Conservation (phyloP, 2,113 vertebrate genomes). For the Xiphias gladius region DNA sequence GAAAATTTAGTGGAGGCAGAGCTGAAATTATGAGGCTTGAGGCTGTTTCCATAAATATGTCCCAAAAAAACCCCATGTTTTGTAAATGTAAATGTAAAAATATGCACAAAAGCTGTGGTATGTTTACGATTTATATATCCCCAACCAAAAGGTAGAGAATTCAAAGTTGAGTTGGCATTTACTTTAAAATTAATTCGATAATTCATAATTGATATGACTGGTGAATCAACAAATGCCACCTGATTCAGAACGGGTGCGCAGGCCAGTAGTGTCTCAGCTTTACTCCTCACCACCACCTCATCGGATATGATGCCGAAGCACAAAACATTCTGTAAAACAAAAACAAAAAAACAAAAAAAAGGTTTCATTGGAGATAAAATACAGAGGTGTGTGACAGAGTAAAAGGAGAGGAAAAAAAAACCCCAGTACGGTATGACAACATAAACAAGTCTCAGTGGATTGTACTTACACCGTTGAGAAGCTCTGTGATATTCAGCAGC, state of each 20-base stretch:
- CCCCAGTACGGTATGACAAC: accelerated
- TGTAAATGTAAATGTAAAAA: no score
- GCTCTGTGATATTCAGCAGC: conserved; percentile 2
- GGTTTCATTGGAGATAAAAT: no score
- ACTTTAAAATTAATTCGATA: background rate
- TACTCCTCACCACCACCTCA: conserved; percentile 27
- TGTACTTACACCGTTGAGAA: conserved; percentile 66
- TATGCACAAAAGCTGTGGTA: no score
- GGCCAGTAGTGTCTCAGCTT: conserved; percentile 49
- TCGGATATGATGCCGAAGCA: conserved; percentile 65
- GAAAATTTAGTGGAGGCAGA: background rate
- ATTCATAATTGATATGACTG: background rate
- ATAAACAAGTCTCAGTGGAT: background rate
- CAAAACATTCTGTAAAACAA: conserved; percentile 38
- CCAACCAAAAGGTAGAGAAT: background rate
- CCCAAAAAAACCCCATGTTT: no score
- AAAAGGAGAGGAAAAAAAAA: background rate
- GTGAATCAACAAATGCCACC: conserved; percentile 42
- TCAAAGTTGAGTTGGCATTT: background rate
- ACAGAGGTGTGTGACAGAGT: background rate
- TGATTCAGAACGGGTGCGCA: conserved; percentile 73
- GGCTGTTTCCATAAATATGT: background rate
- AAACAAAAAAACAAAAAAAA: no score
- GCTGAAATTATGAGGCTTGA: background rate
- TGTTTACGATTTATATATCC: background rate